These are phyloP conservation scores for Phrynocephalus guinanensis DNA, from an alignment of 2,797 vertebrate genomes.

Conservation along the genomic window DNA sequence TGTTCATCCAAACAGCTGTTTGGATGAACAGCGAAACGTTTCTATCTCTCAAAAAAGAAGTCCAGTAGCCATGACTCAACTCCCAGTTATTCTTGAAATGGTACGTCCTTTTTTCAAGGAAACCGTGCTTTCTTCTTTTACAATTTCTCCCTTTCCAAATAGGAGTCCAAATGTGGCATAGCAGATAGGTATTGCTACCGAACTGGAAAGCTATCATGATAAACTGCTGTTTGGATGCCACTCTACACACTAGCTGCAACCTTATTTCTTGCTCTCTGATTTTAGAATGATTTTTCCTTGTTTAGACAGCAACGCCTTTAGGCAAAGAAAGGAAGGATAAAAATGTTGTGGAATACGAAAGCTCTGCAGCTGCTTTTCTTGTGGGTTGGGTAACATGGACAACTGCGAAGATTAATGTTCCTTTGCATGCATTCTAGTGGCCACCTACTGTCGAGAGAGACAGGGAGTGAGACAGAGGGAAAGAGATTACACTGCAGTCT, in stretches of 20 bases:
- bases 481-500: not conserved
- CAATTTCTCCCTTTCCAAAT: not conserved
- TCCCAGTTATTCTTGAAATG: not conserved
- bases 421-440: not conserved
- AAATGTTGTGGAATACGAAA: not conserved
- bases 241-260: not conserved
- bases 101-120: not conserved
- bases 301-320: fast-evolving
- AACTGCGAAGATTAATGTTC: slow-evolving; percentile 5
- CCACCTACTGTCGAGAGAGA: not conserved
- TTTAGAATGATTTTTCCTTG: slow-evolving; percentile 9
- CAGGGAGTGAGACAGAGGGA: not conserved
- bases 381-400: slow-evolving; percentile 15
- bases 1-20: too few relatives aligned
- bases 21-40: too few relatives aligned
- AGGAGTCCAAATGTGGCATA: not conserved
- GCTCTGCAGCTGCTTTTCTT: not conserved
- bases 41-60: too few relatives aligned
- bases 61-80: too few relatives aligned
- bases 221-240: not conserved
- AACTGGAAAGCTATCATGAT: not conserved
- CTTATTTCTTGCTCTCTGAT: not conserved
- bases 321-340: not conserved
- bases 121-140: not conserved
- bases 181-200: not conserved